Conservation (phyloP, 2,888 invertebrate species). For the Geophilus truncorum region DNA sequence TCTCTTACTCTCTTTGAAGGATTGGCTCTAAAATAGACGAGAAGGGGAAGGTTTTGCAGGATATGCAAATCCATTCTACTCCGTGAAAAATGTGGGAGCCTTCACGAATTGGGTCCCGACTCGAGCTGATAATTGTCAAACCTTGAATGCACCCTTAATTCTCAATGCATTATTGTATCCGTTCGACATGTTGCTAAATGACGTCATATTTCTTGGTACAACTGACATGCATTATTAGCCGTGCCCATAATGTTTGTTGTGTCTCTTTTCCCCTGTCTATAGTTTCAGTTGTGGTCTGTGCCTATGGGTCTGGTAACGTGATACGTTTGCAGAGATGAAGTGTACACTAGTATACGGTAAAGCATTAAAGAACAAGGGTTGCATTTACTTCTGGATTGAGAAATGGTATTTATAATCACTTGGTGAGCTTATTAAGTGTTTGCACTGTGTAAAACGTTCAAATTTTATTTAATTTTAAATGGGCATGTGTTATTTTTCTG, state of each 20-base stretch:
- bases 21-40: slow-evolving; percentile 12
- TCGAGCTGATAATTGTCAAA: slow-evolving; percentile 10
- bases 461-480: too few relatives aligned
- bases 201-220: neutral
- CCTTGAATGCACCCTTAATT: neutral
- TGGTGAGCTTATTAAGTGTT: too few relatives aligned
- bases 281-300: too few relatives aligned
- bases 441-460: too few relatives aligned
- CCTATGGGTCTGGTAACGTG: too few relatives aligned
- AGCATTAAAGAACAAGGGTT: too few relatives aligned
- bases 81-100: slow-evolving; percentile 16
- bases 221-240: neutral
- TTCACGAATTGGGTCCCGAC: slow-evolving; percentile 6
- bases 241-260: neutral
- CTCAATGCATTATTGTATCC: neutral
- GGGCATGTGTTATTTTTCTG: too few relatives aligned
- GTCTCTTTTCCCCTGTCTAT: neutral
- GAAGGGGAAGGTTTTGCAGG: slow-evolving; percentile 12
- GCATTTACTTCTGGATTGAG: too few relatives aligned
- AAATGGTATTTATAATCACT: too few relatives aligned
- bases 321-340: too few relatives aligned
- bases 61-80: slow-evolving; percentile 9
- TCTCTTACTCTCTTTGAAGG: neutral
- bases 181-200: neutral
- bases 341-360: too few relatives aligned